Evolutionary conservation across 2,888 invertebrate species (phyloP).

Genomic region (Notodonta ziczac): DNA sequence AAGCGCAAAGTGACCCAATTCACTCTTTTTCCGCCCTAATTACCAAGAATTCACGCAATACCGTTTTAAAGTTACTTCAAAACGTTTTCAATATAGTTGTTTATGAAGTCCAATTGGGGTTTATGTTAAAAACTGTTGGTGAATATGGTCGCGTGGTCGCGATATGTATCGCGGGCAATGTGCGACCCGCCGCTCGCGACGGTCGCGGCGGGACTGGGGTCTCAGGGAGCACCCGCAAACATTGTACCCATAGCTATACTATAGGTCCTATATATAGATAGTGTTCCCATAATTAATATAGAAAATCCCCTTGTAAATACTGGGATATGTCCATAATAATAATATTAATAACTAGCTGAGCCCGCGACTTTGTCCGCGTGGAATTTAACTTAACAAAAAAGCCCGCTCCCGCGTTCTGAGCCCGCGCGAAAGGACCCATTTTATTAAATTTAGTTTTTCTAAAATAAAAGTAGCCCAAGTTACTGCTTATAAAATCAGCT

Average conservation of each 20-base stretch:
- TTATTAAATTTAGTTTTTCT: too few species aligned
- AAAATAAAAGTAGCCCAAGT: too few species aligned
- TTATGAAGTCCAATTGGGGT: not conserved
- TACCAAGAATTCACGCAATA: not conserved
- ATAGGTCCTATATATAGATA: not conserved
- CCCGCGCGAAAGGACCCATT: too few species aligned
- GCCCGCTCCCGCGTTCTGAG: too few species aligned
- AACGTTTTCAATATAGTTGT: not conserved
- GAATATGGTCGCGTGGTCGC: not conserved
- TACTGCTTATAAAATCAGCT: too few species aligned
- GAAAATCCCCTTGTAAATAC: not conserved
- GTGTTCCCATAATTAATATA: not conserved
- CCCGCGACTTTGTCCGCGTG: too few species aligned
- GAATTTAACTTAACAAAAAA: too few species aligned
- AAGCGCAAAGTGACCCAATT: not conserved
- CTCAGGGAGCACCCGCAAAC: too few species aligned
- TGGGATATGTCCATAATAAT: not conserved
- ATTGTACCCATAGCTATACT: too few species aligned
- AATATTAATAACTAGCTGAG: too few species aligned
- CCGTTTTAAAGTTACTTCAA: not conserved
- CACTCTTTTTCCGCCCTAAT: not conserved
- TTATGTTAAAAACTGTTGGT: not conserved
- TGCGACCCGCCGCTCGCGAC: constrained; percentile 75
- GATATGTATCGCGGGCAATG: not conserved
- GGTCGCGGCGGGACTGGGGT: constrained; percentile 74